Evolutionary conservation across 2,797 vertebrate genomes (phyloP), one percentile per base, ranked within the genome.

Genomic region (Tragelaphus oryx): DNA sequence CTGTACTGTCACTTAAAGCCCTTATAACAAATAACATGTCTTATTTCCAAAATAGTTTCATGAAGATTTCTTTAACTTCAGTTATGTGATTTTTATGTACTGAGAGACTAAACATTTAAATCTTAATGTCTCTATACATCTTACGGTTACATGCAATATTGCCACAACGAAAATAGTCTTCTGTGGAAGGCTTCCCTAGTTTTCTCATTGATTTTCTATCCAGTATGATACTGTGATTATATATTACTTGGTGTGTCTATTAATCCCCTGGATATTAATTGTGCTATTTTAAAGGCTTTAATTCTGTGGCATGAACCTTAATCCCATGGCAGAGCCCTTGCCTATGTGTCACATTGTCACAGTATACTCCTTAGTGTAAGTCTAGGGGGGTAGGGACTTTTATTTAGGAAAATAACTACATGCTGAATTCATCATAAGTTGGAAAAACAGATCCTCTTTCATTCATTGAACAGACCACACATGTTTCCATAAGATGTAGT

Each of bases 151-250:
- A 80, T 94, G 76, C 74, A 91, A 92, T 96, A 93, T 62, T 4
- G 4, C 83, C 92, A 96, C 30, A 82, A 71, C n/a, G 92, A 91
- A 96, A 98, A 96, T 0, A 20, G 37, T 81, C n/a, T 92, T 75
- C 57, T 95, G 26, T 74, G 96, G 93, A 94, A 96, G 57, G 74
- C 89, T 95, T 97, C 95, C 62, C n/a, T 84, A 75, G 85, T 71
- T 95, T 92, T 88, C 24, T 82, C 91, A 98, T 98, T 98, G 97
- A 98, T 98, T 98, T 98, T 87, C 95, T 91, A 97, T 97, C 94
- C 90, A 96, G 94, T 96, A 81, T 71, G 96, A 97, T 97, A 97
- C 81, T 87, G 85, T 95, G 95, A 97, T 97, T 97, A 83, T 95
- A 91, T 97, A 96, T 97, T 96, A 97, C 89, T 95, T 98, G 94